These are phyloP conservation scores for Monopis laevigella DNA, from an alignment of 2,888 invertebrate species.

Conservation along the genomic window DNA sequence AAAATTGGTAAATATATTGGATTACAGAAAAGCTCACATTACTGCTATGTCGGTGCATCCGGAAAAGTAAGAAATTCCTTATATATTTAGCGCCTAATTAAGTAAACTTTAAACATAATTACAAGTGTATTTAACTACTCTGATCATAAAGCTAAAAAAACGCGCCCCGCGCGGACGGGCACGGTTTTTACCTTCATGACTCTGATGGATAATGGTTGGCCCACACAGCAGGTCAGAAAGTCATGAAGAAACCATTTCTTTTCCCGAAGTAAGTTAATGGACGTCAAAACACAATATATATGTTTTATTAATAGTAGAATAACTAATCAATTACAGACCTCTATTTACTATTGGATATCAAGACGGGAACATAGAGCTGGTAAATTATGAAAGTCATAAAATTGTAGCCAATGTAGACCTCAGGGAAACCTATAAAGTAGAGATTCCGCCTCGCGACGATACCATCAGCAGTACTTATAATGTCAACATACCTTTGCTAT, in stretches of 20 bases:
- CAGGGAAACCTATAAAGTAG: slow-evolving; percentile 33
- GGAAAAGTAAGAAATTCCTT: slow-evolving; percentile 44
- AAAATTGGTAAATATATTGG: slow-evolving; percentile 42
- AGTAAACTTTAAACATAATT: no score
- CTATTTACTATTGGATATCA: slow-evolving; percentile 38
- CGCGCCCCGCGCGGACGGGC: no score
- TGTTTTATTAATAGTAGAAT: no score
- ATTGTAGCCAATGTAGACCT: slow-evolving; percentile 33
- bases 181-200: no score
- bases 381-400: slow-evolving; percentile 47
- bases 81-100: no score
- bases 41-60: slow-evolving; percentile 56
- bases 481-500: slow-evolving; percentile 32
- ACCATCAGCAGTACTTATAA: slow-evolving; percentile 36
- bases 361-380: slow-evolving; percentile 50
- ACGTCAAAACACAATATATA: no score
- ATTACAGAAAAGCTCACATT: slow-evolving; percentile 40
- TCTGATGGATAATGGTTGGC: no score
- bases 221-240: no score
- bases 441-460: slow-evolving; percentile 39
- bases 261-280: no score
- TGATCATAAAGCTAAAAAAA: no score
- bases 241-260: no score
- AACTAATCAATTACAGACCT: neutral
- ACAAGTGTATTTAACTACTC: no score